Percentiles rank a stretch among this genome's conserved stretches.
Conservation (phyloP, 1,140 invertebrate species). For the Rhyacophila brunnea region DNA sequence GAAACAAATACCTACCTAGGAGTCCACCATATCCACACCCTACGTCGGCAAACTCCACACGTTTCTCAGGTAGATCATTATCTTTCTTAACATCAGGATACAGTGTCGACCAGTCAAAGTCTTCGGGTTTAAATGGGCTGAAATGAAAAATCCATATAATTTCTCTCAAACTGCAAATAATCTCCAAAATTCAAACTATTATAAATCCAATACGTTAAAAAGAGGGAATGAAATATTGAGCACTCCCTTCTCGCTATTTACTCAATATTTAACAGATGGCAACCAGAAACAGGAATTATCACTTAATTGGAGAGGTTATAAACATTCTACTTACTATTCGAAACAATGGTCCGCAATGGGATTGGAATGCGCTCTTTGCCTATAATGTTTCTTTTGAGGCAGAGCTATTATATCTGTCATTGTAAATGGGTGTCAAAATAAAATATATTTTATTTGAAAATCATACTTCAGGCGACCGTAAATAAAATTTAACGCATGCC, state of each 20-base stretch:
- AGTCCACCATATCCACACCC: slow-evolving; percentile 99
- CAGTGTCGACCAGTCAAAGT: slow-evolving; percentile 74
- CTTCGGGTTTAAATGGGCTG: slow-evolving; percentile 66
- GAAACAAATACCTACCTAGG: slow-evolving; percentile 66
- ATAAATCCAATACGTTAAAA: too few relatives aligned
- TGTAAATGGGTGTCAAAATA: too few relatives aligned
- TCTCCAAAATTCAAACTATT: too few relatives aligned
- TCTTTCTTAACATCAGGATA: slow-evolving; percentile 66
- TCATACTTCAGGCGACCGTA: too few relatives aligned
- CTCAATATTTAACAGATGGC: too few relatives aligned
- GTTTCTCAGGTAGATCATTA: slow-evolving; percentile 36
- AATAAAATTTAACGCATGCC: too few relatives aligned
- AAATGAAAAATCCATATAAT: slow-evolving; percentile 33
- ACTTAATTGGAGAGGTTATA: too few relatives aligned
- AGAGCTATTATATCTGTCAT: slow-evolving; percentile 43
- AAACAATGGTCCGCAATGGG: slow-evolving; percentile 97
- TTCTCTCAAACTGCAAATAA: background rate
- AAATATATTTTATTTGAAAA: too few relatives aligned
- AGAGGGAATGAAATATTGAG: too few relatives aligned
- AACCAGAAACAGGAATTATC: too few relatives aligned
- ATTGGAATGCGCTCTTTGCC: slow-evolving; percentile 97
- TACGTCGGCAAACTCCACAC: slow-evolving; percentile 93
- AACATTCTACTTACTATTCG: slow-evolving; percentile 81
- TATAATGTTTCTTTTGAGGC: slow-evolving; percentile 93
- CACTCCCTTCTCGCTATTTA: too few relatives aligned